These are phyloP conservation scores for Syrrhaptes paradoxus DNA, from an alignment of 2,113 vertebrate genomes.

Conservation along the genomic window DNA sequence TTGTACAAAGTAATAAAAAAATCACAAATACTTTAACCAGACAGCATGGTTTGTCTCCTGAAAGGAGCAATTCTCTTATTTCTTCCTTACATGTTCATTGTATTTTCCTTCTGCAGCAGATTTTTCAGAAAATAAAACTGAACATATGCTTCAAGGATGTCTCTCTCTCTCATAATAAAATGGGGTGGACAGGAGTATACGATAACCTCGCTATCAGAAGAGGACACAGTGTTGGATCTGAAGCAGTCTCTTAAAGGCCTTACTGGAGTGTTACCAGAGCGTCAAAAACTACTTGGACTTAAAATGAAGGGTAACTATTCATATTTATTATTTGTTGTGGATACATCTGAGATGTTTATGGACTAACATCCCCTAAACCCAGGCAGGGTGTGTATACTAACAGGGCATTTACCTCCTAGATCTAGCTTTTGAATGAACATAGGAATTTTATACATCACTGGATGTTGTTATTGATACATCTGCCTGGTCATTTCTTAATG, in stretches of 20 bases:
- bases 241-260: constrained; percentile 96
- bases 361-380: background rate
- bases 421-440: background rate
- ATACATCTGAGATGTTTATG: background rate
- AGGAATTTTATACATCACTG: background rate
- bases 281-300: constrained; percentile 94
- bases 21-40: background rate
- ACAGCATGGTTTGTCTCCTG: background rate
- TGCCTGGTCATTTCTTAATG: background rate
- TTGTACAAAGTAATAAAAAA: background rate
- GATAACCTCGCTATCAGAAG: constrained; percentile 93
- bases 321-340: background rate
- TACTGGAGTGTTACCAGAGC: constrained; percentile 95
- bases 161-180: constrained; percentile 97
- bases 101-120: constrained; percentile 29
- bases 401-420: background rate
- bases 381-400: background rate
- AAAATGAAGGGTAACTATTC: constrained; percentile 91
- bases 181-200: constrained; percentile 98
- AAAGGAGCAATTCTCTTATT: background rate
- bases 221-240: constrained; percentile 95
- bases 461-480: background rate
- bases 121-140: constrained; percentile 32
- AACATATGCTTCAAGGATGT: constrained; percentile 85
- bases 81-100: background rate